These are phyloP conservation scores for Tachystola acroxantha DNA, from an alignment of 2,888 invertebrate genomes.

Conservation along the genomic window DNA sequence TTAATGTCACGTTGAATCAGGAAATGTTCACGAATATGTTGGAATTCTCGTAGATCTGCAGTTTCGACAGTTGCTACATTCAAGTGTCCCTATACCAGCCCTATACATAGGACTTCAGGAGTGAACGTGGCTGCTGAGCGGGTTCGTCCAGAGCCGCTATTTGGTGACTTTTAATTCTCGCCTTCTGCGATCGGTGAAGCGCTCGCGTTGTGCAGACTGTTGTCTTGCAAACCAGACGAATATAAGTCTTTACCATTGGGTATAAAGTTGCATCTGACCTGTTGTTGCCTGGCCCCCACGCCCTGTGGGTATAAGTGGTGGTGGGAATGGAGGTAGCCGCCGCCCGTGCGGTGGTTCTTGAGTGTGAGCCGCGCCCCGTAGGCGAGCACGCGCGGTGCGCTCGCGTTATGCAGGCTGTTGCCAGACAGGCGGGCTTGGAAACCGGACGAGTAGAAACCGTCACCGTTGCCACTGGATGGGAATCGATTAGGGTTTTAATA, in stretches of 20 bases:
- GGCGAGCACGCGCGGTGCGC: conserved; percentile 92
- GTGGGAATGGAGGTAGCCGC: conserved; percentile 97
- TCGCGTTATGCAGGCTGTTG: conserved; percentile 95
- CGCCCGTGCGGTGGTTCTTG: conserved; percentile 96
- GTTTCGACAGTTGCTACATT: too few species aligned
- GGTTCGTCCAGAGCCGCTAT: too few species aligned
- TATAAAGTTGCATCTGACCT: conserved; percentile 83
- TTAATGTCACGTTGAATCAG: too few species aligned
- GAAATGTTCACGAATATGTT: too few species aligned
- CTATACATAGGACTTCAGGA: too few species aligned
- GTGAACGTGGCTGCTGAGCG: too few species aligned
- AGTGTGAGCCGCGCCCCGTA: conserved; percentile 93
- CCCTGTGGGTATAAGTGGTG: conserved; percentile 96
- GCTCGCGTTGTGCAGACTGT: conserved; percentile 94
- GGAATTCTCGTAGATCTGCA: too few species aligned
- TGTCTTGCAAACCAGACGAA: conserved; percentile 92
- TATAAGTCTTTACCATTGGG: too few species aligned
- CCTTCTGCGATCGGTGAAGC: conserved; percentile 93
- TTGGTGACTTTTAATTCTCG: too few species aligned
- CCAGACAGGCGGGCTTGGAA: conserved; percentile 96
- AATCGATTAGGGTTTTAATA: too few species aligned
- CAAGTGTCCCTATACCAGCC: too few species aligned
- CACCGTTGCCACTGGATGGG: conserved; percentile 89
- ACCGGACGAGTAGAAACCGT: conserved; percentile 97
- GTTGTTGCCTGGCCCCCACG: conserved; percentile 93